A percentile compares a stretch with the other conserved stretches of the same genome.
Evolutionary conservation across 2,113 vertebrate species (phyloP).

Genomic region (Mesocricetus auratus): DNA sequence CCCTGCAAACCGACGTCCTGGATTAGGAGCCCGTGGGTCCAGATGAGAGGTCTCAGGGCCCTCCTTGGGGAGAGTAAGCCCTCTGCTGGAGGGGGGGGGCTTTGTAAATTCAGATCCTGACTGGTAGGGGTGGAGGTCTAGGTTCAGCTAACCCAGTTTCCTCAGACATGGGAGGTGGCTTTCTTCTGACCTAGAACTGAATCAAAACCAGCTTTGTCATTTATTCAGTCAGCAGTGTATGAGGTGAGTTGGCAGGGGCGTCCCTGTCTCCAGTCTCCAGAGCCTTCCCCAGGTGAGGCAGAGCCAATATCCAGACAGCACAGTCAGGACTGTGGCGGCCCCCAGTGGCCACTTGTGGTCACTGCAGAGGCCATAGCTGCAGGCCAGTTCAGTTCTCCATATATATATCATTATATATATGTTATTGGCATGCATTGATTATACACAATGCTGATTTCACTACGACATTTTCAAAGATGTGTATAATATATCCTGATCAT

Average conservation of each 20-base stretch:
- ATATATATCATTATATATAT: too few species aligned
- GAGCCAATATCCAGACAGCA: background rate
- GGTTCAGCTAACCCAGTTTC: slow-evolving; percentile 85
- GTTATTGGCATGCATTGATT: background rate
- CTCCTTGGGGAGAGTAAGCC: background rate
- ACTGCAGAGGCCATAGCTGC: background rate
- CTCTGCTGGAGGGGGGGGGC: background rate
- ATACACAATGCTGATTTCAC: background rate
- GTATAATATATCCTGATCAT: background rate
- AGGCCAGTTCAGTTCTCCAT: background rate
- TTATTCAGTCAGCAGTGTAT: slow-evolving; percentile 87
- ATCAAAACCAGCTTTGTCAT: slow-evolving; percentile 87
- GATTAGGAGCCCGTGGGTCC: background rate
- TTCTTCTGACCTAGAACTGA: slow-evolving; percentile 89
- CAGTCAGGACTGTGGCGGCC: background rate
- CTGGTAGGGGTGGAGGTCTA: slow-evolving; percentile 61
- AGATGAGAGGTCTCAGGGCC: background rate
- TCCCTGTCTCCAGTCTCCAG: background rate
- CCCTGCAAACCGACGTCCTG: background rate
- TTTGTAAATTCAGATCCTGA: background rate
- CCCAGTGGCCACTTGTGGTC: slow-evolving; percentile 2
- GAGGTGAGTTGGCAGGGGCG: slow-evolving; percentile 83
- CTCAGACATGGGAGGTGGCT: slow-evolving; percentile 81
- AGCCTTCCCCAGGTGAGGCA: background rate
- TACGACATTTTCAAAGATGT: background rate